Conservation (phyloP, 2,888 invertebrate species). For the Nemotelus nigrinus region DNA sequence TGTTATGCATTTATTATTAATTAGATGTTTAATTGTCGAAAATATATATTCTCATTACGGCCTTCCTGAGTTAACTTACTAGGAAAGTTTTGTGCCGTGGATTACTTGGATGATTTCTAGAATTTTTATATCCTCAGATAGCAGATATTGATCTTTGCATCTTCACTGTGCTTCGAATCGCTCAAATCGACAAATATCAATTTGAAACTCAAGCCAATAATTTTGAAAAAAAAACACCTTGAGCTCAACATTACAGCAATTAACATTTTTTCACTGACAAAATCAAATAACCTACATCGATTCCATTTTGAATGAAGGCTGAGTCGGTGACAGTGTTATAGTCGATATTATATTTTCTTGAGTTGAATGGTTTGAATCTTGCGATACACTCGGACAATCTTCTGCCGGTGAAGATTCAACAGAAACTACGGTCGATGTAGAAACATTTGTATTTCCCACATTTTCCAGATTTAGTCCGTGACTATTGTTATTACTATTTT, state of each 20-base stretch:
- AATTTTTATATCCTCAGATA: no score
- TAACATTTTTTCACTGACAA: background rate
- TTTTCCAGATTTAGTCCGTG: constrained; percentile 3
- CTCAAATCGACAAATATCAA: no score
- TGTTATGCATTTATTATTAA: no score
- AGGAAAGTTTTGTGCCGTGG: no score
- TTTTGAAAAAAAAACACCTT: background rate
- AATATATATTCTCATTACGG: no score
- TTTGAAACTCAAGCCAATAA: background rate
- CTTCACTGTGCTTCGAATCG: no score
- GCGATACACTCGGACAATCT: constrained; percentile 50
- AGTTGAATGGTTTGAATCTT: constrained; percentile 50
- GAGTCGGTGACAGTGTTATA: constrained; percentile 62
- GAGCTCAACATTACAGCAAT: constrained; percentile 19
- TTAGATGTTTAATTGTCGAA: no score
- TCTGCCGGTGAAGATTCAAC: constrained; percentile 50
- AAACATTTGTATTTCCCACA: constrained; percentile 44
- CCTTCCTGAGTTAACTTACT: no score
- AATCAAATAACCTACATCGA: constrained; percentile 58
- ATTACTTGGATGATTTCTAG: no score
- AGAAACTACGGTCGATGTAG: constrained; percentile 51
- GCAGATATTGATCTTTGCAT: no score
- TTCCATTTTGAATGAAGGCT: constrained; percentile 64
- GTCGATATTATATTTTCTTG: constrained; percentile 61
- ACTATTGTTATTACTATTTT: constrained; percentile 32